Percentiles rank a stretch among this genome's conserved stretches.
phyloP scores from a whole-genome alignment of 2,888 invertebrate genomes.

The Platerodrilus igneus region DNA sequence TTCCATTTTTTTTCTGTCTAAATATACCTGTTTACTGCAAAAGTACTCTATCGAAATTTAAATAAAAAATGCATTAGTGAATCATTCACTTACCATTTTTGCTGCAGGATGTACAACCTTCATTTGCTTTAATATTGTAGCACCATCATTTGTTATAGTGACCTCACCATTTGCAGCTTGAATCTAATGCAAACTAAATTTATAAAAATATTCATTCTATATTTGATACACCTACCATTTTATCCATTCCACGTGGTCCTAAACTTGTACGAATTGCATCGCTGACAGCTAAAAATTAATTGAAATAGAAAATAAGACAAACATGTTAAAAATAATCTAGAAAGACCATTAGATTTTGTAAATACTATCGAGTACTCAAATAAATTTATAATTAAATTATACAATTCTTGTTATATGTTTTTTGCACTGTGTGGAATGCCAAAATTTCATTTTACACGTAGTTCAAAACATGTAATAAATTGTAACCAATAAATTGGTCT shows the following conservation, averaged over 20 bases:
- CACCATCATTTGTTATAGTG: conserved; percentile 99
- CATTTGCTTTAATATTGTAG: conserved; percentile 98
- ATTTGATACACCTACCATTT: conserved; percentile 70
- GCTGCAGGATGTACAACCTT: conserved; percentile 98
- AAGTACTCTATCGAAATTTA: no score
- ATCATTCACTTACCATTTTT: conserved; percentile 73
- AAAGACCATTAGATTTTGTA: no score
- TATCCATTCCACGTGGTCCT: conserved; percentile 99
- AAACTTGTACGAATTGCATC: conserved; percentile 98
- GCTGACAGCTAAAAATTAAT: conserved; percentile 79
- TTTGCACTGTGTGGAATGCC: no score
- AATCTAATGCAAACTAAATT: conserved; percentile 59
- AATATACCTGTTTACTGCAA: not conserved
- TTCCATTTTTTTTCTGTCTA: not conserved
- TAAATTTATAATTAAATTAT: no score
- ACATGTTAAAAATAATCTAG: no score
- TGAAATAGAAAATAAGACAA: no score
- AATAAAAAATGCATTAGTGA: not conserved
- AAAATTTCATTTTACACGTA: no score
- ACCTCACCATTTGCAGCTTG: conserved; percentile 96
- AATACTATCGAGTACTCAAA: no score
- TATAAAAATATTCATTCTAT: conserved; percentile 4
- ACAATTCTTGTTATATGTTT: no score
- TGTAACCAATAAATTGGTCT: no score
- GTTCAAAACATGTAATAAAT: no score